Base-by-base conservation (phyloP, 2,797 vertebrate genomes). In the Pogonophryne albipinna region DNA sequence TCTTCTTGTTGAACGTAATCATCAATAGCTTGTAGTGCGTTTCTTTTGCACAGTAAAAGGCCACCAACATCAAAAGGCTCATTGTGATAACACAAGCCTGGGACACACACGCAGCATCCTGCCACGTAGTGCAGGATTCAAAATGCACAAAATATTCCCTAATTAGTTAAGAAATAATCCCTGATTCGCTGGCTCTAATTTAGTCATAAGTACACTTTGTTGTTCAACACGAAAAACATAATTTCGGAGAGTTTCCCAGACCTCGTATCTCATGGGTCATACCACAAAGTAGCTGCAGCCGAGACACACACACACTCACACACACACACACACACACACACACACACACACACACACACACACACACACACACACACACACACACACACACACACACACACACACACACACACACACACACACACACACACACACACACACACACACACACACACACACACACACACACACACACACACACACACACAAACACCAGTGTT, bases 211-310 rank as follows among this genome's bases (percentile, higher is more conserved):
- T 73, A 60, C n/a, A 34, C 23, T 56, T 34, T 49, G 15, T 58
- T 46, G 71, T 65, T 19, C 66, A 12, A 52, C 23, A 66, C 17
- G 4, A 63, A 58, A 74, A 66, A 68, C 12, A 31, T 4, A n/a
- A 12, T 46, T 53, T 68, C 20, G 27, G 10, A 53, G 59, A 51
- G 58, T 76, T 66, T 41, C 74, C 49, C 57, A 76, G 45, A 65
- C 63, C 81, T 76, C 47, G 20, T 52, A 66, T 78, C 31, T 85
- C 73, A 68, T 67, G 55, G 23, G 55, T 70, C 41, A 76, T 82
- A 85, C 76, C 80, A 87, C 55, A 79, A 75, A 85, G 74, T 74
- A 74, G 79, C 69, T 74, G 76, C 76, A 80, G 84, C 68, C 63
- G 19, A 15, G 64, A 71, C 84, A 52, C 80, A 17, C 77, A 68